Base-by-base conservation (phyloP, 2,113 vertebrate genomes). In the Myrmophylax atrothorax region DNA sequence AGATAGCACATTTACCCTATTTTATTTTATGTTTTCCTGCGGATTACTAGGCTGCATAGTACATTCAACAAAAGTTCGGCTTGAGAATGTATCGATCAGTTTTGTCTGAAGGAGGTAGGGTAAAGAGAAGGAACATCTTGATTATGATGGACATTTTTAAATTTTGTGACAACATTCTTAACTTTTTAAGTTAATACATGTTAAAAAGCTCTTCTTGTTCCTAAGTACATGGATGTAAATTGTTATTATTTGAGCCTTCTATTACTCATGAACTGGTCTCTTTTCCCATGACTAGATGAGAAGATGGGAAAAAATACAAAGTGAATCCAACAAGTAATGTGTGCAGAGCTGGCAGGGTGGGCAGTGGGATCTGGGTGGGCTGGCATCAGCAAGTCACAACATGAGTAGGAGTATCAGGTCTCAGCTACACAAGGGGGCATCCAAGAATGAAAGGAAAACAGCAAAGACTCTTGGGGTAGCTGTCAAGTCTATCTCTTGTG, bases 381-480 rank as follows among this genome's bases (percentile, higher is more conserved):
- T n/a, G 83, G 38, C 22, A 18, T 67, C 31, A 94, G 60, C 93
- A 97, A 93, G 94, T 73, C 81, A 97, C 83, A 95, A 23, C 28
- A 55, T 91, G 53, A 93, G 60, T 44, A 93, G 78, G 75, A 93
- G 29, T 33, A 33, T 29, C 2, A 17, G 35, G 10, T 60, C 58
- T 78, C 38, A 60, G 20, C 50, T 35, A 56, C 75, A 73, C 3
- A 4, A 46, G 47, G 78, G 80, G 50, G 87, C 80, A 81, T 75
- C 59, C 58, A 98, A 86, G 18, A 84, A 10, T 14, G 94, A 97
- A 91, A 97, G 83, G 42, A 98, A 97, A 81, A 94, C 95, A 66
- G 95, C 93, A 52, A 97, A 98, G 81, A 96, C 96, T 9, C 84
- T 98, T 35, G 94, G 94, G 35, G 70, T 96, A 8, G 87, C 92